Evolutionary conservation across 1,140 invertebrate genomes (phyloP).

Genomic region (Procambarus clarkii): DNA sequence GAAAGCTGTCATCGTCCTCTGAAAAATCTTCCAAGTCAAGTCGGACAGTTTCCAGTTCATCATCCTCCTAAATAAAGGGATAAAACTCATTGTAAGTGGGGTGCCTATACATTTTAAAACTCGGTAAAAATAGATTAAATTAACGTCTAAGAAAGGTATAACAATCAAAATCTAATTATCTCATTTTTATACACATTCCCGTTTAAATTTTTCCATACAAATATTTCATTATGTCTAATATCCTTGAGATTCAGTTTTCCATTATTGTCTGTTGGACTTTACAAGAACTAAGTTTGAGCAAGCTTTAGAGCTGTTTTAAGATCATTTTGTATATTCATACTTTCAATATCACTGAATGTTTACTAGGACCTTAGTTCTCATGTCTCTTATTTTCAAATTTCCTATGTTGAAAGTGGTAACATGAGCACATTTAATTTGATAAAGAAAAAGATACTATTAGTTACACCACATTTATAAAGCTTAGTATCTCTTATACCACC

Average conservation of each 20-base stretch:
- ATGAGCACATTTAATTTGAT: too few species aligned
- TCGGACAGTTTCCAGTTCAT: constrained; percentile 50
- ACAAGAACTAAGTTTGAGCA: background rate
- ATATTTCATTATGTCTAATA: background rate
- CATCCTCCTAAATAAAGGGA: constrained; percentile 41
- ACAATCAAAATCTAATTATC: background rate
- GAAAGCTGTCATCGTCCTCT: constrained; percentile 65
- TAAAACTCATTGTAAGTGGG: background rate
- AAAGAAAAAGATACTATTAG: too few species aligned
- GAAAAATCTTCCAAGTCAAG: constrained; percentile 56
- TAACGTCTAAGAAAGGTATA: background rate
- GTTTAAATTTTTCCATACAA: background rate
- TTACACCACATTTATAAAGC: too few species aligned
- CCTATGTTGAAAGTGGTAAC: too few species aligned
- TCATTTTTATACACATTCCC: background rate
- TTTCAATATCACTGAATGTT: background rate
- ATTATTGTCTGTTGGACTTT: background rate
- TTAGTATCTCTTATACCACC: too few species aligned
- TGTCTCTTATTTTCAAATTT: too few species aligned
- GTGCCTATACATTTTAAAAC: background rate
- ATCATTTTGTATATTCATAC: background rate
- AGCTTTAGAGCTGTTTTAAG: background rate
- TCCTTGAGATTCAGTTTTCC: too few species aligned
- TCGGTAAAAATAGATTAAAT: background rate
- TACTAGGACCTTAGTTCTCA: too few species aligned